phyloP scores from a whole-genome alignment of 2,888 invertebrate genomes.

The Seira musarum region DNA sequence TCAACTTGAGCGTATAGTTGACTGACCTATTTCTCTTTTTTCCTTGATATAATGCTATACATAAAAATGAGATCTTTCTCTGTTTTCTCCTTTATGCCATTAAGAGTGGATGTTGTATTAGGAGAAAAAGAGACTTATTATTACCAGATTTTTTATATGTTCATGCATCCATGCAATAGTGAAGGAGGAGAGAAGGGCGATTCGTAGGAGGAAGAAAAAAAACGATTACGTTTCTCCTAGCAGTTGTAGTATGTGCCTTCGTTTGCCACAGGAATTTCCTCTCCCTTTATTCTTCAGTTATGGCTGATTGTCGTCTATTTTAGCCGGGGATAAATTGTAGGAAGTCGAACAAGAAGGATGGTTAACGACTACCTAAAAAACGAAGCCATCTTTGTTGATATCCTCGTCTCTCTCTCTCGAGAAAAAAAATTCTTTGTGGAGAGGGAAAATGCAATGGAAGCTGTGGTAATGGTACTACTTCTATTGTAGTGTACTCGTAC shows the following conservation, averaged over 20 bases:
- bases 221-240: conserved; percentile 46
- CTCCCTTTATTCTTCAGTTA: conserved; percentile 2
- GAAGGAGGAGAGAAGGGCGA: too few species aligned
- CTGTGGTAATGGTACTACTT: background rate
- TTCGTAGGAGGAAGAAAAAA: background rate
- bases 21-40: conserved; percentile 51
- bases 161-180: background rate
- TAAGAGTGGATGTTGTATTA: background rate
- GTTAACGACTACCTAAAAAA: conserved; percentile 48
- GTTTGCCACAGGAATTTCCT: conserved; percentile 9
- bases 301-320: conserved; percentile 18
- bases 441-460: conserved; percentile 28
- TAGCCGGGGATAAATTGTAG: background rate
- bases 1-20: conserved; percentile 45
- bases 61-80: background rate
- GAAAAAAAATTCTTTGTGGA: conserved; percentile 44
- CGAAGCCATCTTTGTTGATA: conserved; percentile 49
- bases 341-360: conserved; percentile 59
- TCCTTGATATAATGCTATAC: background rate
- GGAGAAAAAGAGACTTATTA: conserved; percentile 33
- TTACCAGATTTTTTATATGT: conserved; percentile 5
- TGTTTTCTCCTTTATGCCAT: background rate
- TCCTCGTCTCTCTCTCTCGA: conserved; percentile 17
- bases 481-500: too few species aligned
- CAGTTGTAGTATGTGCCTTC: conserved; percentile 14